These are phyloP conservation scores for Octomys mimax DNA, from an alignment of 2,797 vertebrate genomes.

Conservation along the genomic window DNA sequence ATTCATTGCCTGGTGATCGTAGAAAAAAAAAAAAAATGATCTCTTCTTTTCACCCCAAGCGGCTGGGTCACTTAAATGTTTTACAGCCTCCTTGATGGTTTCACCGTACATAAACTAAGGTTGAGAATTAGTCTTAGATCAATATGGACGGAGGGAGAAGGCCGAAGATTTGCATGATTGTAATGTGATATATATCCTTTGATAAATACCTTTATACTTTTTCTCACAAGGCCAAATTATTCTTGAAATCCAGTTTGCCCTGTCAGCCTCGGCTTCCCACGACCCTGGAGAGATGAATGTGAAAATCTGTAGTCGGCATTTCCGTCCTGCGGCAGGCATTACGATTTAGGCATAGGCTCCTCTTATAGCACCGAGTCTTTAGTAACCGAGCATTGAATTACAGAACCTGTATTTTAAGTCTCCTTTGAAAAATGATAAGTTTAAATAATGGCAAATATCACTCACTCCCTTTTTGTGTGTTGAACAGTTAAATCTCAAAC, in stretches of 20 bases:
- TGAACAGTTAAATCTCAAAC: constrained; percentile 53
- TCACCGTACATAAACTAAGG: neutral
- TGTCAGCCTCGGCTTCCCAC: neutral
- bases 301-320: neutral
- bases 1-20: constrained; percentile 12
- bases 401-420: constrained; percentile 2
- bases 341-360: neutral
- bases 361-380: neutral
- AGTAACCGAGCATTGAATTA: neutral
- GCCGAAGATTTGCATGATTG: neutral
- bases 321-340: neutral
- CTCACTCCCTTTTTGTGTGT: neutral
- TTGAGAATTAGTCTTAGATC: neutral
- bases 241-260: neutral
- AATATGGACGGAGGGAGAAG: neutral
- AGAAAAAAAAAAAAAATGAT: neutral
- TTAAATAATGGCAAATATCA: constrained; percentile 43
- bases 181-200: neutral
- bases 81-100: neutral
- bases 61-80: neutral
- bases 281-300: neutral
- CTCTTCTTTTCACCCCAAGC: neutral
- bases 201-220: neutral
- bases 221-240: neutral
- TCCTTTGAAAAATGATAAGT: neutral